Evolutionary conservation across 2,888 invertebrate species (phyloP).

Genomic region (Sceliomorpha sp.): DNA sequence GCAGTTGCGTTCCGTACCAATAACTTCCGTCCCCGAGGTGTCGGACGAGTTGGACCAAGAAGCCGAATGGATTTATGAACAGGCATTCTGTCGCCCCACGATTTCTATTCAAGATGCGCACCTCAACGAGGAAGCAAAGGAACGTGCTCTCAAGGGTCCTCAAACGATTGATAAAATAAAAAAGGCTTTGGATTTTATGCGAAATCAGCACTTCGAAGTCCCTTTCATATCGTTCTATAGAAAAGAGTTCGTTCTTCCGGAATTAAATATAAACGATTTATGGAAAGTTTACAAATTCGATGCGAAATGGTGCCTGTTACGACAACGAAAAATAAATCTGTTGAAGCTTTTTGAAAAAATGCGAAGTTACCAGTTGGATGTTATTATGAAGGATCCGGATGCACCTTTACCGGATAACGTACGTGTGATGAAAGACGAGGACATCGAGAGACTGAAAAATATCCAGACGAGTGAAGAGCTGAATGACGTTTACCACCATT

Average conservation of each 20-base stretch:
- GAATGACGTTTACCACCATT: conserved; percentile 95
- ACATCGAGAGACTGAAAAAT: conserved; percentile 88
- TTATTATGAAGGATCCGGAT: conserved; percentile 88
- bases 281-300: conserved; percentile 99
- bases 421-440: conserved; percentile 91
- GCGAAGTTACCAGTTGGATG: conserved; percentile 93
- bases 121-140: conserved; percentile 81
- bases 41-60: conserved; percentile 95
- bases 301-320: conserved; percentile 96
- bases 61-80: conserved; percentile 98
- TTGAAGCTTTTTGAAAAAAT: conserved; percentile 92
- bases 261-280: conserved; percentile 95
- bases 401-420: conserved; percentile 91
- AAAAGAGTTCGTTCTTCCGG: conserved; percentile 98
- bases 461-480: conserved; percentile 94
- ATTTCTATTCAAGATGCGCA: conserved; percentile 89
- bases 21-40: conserved; percentile 90
- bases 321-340: conserved; percentile 91
- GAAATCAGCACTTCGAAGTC: conserved; percentile 96
- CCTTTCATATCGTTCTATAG: conserved; percentile 99
- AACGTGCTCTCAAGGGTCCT: conserved; percentile 85
- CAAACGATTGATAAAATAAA: conserved; percentile 93
- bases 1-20: conserved; percentile 93
- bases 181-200: conserved; percentile 96
- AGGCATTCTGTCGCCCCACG: conserved; percentile 92